Evolutionary conservation across 2,797 vertebrate genomes (phyloP).

Genomic region (Syngnathus rostellatus): DNA sequence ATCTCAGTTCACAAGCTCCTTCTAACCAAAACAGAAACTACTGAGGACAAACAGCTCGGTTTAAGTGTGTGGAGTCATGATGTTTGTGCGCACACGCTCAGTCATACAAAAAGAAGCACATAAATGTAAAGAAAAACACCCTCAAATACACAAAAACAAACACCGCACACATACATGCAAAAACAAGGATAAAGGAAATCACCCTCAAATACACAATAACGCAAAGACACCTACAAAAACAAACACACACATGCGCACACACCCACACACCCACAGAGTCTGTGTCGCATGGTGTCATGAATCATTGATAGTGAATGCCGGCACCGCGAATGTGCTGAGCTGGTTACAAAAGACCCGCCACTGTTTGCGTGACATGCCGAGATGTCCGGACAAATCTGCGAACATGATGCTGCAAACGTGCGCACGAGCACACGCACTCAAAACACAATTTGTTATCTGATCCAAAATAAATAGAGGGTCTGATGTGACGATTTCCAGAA

Average conservation of each 20-base stretch:
- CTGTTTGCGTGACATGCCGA: background rate
- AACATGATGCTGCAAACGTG: background rate
- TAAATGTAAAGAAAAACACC: no score
- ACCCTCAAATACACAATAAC: no score
- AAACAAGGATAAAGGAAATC: no score
- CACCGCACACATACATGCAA: no score
- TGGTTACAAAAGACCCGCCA: background rate
- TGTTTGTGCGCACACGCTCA: background rate
- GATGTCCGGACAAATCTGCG: background rate
- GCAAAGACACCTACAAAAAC: no score
- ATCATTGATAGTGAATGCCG: slow-evolving; percentile 3
- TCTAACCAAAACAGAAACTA: background rate
- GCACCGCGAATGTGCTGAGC: background rate
- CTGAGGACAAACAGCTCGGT: background rate
- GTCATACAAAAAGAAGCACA: no score
- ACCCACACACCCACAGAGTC: background rate
- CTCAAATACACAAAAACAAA: no score
- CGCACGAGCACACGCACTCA: background rate
- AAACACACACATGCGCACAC: background rate
- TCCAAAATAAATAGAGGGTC: background rate
- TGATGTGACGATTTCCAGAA: background rate
- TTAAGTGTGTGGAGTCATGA: background rate
- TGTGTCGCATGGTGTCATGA: background rate
- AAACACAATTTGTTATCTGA: background rate
- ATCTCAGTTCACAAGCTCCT: background rate